Evolutionary conservation across 2,797 vertebrate genomes (phyloP), one percentile per base, ranked within the genome.

Genomic region (Lagorchestes hirsutus): DNA sequence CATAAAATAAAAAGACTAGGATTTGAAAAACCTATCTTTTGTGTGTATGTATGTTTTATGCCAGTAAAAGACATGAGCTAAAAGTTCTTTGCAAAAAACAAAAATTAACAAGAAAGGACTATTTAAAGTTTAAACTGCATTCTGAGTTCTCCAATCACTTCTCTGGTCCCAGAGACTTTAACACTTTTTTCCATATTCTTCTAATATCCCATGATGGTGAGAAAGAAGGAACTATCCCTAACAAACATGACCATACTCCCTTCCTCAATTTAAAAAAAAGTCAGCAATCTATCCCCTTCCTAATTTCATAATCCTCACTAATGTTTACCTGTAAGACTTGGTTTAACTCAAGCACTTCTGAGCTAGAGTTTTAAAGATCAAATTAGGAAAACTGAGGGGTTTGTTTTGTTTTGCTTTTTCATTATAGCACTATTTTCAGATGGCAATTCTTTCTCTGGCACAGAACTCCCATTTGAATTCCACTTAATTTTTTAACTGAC

Each of bases 401-500:
- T 74, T 74, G 74, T 24, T 3, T 82, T 10, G 22, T 29, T 62
- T 31, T 28, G 24, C 6, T 58, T 58, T 58, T 62, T 57, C 93
- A 10, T 91, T 92, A 62, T 54, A 27, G 91, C 94, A 92, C 94
- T 92, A 94, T n/a, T 54, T 87, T 87, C 22, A 62, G 31, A 57
- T 94, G 91, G 95, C 13, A 93, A 1, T 4, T 90, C 91, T 90
- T 55, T 29, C 16, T 91, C 28, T 28, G n/a, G 87, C 58, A 55
- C 87, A 16, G 90, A 34, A 74, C 40, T 95, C 52, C 54, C 55
- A 91, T 54, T 87, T 91, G 92, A 94, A 92, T 46, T 90, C 50
- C 96, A 40, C 55, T 96, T 91, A 50, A 74, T 95, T 91, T 96
- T 94, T 93, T 94, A 95, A 93, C 10, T 95, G 5, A 95, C 94